A percentile compares a stretch with the other conserved stretches of the same genome.
Evolutionary conservation across 2,888 invertebrate species (phyloP).

Genomic region (Agonopterix heracliana): DNA sequence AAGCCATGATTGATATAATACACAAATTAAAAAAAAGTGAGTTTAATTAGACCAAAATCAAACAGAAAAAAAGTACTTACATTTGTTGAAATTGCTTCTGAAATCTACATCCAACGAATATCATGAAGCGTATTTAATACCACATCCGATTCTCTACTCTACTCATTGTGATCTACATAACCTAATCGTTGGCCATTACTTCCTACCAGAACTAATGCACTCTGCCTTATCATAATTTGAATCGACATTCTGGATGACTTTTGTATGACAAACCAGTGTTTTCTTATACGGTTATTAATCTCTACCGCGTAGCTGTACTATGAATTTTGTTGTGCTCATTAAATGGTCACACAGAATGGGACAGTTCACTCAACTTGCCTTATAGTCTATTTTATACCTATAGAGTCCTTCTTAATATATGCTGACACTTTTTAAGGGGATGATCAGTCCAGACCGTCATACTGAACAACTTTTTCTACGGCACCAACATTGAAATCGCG

Average conservation of each 20-base stretch:
- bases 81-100: too few relatives aligned
- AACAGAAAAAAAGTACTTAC: too few relatives aligned
- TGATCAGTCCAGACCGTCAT: too few relatives aligned
- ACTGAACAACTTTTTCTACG: too few relatives aligned
- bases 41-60: too few relatives aligned
- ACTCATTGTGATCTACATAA: conserved; percentile 28
- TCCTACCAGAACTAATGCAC: conserved; percentile 72
- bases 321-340: conserved; percentile 40
- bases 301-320: conserved; percentile 47
- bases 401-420: too few relatives aligned
- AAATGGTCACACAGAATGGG: conserved; percentile 26
- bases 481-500: too few relatives aligned
- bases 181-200: conserved; percentile 65
- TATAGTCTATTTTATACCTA: conserved; percentile 5
- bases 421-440: too few relatives aligned
- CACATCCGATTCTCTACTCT: conserved; percentile 31
- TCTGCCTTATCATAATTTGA: conserved; percentile 70
- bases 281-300: conserved; percentile 74
- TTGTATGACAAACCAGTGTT: conserved; percentile 72
- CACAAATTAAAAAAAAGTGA: too few relatives aligned
- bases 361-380: conserved; percentile 40
- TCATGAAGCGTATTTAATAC: conserved; percentile 16
- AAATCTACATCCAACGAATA: too few relatives aligned
- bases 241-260: conserved; percentile 70
- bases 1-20: too few relatives aligned